Evolutionary conservation across 2,113 vertebrate genomes (phyloP).

Genomic region (Falco punctatus): DNA sequence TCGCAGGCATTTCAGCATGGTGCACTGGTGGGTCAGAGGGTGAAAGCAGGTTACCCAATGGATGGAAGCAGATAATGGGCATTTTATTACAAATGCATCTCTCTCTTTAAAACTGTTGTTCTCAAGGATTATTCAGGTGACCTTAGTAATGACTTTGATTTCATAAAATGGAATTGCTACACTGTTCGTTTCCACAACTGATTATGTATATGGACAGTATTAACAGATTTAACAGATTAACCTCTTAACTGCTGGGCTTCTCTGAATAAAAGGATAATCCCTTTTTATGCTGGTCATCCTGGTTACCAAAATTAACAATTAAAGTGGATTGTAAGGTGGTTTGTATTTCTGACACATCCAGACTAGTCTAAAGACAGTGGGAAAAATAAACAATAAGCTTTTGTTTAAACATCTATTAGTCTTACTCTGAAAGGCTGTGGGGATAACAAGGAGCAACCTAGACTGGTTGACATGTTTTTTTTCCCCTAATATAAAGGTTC

Average conservation of each 20-base stretch:
- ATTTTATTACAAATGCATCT: constrained; percentile 57
- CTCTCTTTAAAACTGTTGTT: constrained; percentile 54
- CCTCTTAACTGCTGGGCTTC: constrained; percentile 16
- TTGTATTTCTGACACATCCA: neutral
- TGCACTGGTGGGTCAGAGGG: neutral
- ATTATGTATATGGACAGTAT: constrained; percentile 42
- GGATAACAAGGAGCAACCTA: neutral
- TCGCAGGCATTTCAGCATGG: constrained; percentile 38
- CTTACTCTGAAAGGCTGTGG: neutral
- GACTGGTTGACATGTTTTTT: neutral
- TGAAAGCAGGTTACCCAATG: constrained; percentile 63
- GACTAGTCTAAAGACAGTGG: neutral
- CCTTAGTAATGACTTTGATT: constrained; percentile 58
- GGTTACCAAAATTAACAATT: neutral
- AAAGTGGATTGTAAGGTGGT: neutral
- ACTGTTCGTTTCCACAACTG: constrained; percentile 27
- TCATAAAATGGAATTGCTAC: constrained; percentile 57
- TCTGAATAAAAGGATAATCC: neutral
- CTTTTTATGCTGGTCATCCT: fast-evolving
- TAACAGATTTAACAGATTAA: constrained; percentile 45
- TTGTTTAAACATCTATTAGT: neutral
- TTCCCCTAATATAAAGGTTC: neutral
- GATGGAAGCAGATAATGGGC: constrained; percentile 52
- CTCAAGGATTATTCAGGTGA: constrained; percentile 60
- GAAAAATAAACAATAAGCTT: neutral